phyloP scores from a whole-genome alignment of 2,888 invertebrate genomes.

The Melinaea marsaeus region DNA sequence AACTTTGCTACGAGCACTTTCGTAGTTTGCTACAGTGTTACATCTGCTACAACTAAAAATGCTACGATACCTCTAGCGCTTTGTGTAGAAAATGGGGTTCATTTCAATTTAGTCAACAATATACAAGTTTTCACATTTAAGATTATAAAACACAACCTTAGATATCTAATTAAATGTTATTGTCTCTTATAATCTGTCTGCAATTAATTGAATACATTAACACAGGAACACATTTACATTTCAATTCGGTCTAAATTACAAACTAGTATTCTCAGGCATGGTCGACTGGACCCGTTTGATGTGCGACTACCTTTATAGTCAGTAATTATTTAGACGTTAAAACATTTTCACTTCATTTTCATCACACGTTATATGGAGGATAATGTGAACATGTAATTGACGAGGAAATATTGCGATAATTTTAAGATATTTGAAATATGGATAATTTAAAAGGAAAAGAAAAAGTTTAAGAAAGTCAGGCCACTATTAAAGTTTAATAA shows the following conservation, averaged over 20 bases:
- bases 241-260: constrained; percentile 46
- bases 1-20: no score
- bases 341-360: not conserved
- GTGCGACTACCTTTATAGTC: not conserved
- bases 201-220: constrained; percentile 56
- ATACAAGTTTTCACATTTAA: not conserved
- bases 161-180: constrained; percentile 30
- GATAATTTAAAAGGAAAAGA: not conserved
- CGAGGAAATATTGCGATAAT: no score
- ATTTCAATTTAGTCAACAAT: not conserved
- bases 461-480: not conserved
- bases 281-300: constrained; percentile 7
- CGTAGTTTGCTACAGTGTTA: no score
- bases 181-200: constrained; percentile 25
- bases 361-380: not conserved
- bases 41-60: no score
- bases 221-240: constrained; percentile 51
- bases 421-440: not conserved
- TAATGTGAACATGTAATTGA: no score
- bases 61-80: no score
- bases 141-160: not conserved
- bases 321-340: constrained; percentile 1
- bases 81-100: no score
- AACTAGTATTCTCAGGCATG: constrained; percentile 23
- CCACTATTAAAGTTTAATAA: not conserved